Evolutionary conservation across 2,113 vertebrate species (phyloP), one percentile per base, ranked within the genome.

Genomic region (Formicarius rufipectus): DNA sequence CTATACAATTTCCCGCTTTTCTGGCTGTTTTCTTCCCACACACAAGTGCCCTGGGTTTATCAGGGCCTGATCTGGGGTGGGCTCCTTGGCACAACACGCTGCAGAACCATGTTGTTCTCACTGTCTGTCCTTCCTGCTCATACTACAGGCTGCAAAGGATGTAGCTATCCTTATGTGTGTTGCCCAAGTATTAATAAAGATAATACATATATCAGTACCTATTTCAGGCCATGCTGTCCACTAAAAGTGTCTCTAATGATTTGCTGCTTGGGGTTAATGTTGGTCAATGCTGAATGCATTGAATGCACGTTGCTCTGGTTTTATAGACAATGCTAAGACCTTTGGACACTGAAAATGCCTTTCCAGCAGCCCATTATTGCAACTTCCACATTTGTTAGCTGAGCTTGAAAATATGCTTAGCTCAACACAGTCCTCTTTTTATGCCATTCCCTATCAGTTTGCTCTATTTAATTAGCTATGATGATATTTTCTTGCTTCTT

Each of bases 111-210:
- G 0, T 27, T 71, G 17, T 53, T 59, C 73, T 64, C 49, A 8
- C 13, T 23, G 17, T 4, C 1, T 10, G 2, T 23, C 68, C n/a
- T 76, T 73, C 40, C 53, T 60, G 35, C 35, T 23, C 18, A 19
- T 15, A 60, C 52, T 28, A 39, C 16, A 30, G 37, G 28, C 24
- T 89, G 63, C 16, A 49, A 83, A 87, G 90, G 68, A 62, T 1
- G 0, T 5, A 40, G 50, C 22, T 52, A 74, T 1, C 1, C 27
- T 64, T 44, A 24, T 31, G 19, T 25, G 17, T 9, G 7, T 40
- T 87, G n/a, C 37, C 40, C 66, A 88, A 18, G 11, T 53, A n/a
- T 13, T 74, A 85, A 31, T 19, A 58, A 35, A 76, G 24, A 18
- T n/a, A 50, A 56, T 9, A 69, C 42, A 47, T 24, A 30, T 23